Evolutionary conservation across 2,113 vertebrate species (phyloP).

Genomic region (Eudyptes chrysolophus): DNA sequence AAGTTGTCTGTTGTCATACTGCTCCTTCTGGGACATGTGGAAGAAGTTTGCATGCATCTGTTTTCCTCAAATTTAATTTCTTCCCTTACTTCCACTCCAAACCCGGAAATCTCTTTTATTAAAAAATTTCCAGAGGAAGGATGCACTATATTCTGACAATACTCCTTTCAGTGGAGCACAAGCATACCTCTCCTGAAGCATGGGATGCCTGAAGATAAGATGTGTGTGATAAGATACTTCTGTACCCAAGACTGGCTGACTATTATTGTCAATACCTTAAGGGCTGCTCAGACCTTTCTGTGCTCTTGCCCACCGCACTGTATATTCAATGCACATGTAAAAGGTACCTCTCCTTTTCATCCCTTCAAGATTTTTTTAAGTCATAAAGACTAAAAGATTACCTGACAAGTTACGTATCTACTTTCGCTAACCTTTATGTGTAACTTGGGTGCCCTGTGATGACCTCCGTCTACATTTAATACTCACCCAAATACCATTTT

Average conservation of each 20-base stretch:
- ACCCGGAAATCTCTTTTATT: not conserved
- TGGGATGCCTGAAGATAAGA: not conserved
- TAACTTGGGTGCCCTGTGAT: not conserved
- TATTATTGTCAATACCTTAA: not conserved
- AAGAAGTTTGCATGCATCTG: not conserved
- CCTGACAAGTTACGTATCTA: not conserved
- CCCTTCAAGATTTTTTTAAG: not conserved
- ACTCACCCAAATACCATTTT: not conserved
- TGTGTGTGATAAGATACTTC: not conserved
- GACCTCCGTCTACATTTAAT: not conserved
- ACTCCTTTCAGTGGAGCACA: not conserved
- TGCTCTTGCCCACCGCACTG: not conserved
- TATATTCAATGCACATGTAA: not conserved
- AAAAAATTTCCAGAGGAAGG: not conserved
- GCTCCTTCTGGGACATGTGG: not conserved
- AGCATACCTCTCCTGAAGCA: not conserved
- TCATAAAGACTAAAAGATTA: not conserved
- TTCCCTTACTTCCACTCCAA: not conserved
- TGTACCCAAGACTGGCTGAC: rapidly evolving
- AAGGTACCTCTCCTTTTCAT: not conserved
- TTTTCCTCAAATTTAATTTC: not conserved
- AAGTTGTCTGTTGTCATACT: not conserved
- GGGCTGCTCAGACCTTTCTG: not conserved
- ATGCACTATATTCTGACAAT: not conserved
- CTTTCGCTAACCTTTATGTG: not conserved